phyloP scores from a whole-genome alignment of 1,140 invertebrate species.

The Neuroterus valhalla region DNA sequence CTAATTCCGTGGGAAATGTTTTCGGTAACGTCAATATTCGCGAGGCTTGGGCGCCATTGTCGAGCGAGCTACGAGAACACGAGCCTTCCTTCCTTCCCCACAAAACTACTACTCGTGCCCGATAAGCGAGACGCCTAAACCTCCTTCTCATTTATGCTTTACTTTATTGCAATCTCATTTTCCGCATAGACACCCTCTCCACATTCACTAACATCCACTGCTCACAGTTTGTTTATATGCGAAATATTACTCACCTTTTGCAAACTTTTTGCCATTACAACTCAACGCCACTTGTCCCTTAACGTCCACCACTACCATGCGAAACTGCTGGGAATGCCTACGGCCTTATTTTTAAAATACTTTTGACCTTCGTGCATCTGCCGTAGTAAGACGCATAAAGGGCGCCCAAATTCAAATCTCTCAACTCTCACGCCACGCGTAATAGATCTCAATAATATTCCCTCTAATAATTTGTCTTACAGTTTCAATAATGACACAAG shows the following conservation, averaged over 20 bases:
- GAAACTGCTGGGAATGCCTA: conserved; percentile 72
- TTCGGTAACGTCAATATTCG: conserved; percentile 68
- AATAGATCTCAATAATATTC: background rate
- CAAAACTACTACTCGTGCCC: conserved; percentile 49
- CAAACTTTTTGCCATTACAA: conserved; percentile 77
- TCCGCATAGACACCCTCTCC: conserved; percentile 28
- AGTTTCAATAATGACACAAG: background rate
- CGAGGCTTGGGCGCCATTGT: conserved; percentile 70
- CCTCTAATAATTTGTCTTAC: background rate
- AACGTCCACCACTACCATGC: conserved; percentile 75
- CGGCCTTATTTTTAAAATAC: conserved; percentile 76
- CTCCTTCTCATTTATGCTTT: background rate
- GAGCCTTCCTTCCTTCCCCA: conserved; percentile 46
- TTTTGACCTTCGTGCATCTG: conserved; percentile 74
- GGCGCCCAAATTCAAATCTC: conserved; percentile 63
- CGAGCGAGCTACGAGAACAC: conserved; percentile 32
- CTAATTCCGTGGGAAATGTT: conserved; percentile 63
- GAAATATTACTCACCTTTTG: conserved; percentile 74
- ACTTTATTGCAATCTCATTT: conserved; percentile 19
- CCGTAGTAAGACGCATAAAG: conserved; percentile 66
- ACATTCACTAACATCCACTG: conserved; percentile 38
- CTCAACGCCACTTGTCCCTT: conserved; percentile 74
- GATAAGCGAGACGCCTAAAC: conserved; percentile 28
- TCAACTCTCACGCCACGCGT: conserved; percentile 48
- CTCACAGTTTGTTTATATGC: conserved; percentile 47